Evolutionary conservation across 2,888 invertebrate species (phyloP).

Genomic region (Eupeodes luniger): DNA sequence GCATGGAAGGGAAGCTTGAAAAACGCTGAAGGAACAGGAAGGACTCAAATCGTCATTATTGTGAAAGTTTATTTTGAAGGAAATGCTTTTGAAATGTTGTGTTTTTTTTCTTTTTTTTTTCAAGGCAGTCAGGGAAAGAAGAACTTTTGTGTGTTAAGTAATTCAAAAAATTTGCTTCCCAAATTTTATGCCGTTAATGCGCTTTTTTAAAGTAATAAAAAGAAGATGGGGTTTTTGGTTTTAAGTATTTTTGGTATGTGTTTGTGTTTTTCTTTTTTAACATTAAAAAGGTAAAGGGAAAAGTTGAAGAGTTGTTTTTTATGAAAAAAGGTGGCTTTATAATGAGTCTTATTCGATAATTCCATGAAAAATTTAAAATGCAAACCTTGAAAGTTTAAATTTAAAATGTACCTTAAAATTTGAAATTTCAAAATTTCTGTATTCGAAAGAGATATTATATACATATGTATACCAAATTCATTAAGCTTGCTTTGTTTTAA

Average conservation of each 20-base stretch:
- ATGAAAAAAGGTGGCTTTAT: background rate
- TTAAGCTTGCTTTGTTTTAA: too few relatives aligned
- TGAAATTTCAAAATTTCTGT: too few relatives aligned
- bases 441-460: too few relatives aligned
- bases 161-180: constrained; percentile 51
- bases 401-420: too few relatives aligned
- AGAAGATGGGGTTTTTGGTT: constrained; percentile 8
- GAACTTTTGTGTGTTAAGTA: constrained; percentile 49
- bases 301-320: background rate
- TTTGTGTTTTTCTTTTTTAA: background rate
- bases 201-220: constrained; percentile 39
- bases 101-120: background rate
- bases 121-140: background rate
- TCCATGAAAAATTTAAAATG: too few relatives aligned
- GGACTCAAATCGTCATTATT: constrained; percentile 37
- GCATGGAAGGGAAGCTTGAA: background rate
- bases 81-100: constrained; percentile 3
- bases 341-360: too few relatives aligned
- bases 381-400: too few relatives aligned
- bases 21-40: background rate
- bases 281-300: background rate
- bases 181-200: constrained; percentile 48
- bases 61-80: constrained; percentile 46
- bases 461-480: too few relatives aligned
- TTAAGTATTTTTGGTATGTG: background rate